Conservation (phyloP, 2,113 vertebrate genomes). For the Mesocricetus auratus region DNA sequence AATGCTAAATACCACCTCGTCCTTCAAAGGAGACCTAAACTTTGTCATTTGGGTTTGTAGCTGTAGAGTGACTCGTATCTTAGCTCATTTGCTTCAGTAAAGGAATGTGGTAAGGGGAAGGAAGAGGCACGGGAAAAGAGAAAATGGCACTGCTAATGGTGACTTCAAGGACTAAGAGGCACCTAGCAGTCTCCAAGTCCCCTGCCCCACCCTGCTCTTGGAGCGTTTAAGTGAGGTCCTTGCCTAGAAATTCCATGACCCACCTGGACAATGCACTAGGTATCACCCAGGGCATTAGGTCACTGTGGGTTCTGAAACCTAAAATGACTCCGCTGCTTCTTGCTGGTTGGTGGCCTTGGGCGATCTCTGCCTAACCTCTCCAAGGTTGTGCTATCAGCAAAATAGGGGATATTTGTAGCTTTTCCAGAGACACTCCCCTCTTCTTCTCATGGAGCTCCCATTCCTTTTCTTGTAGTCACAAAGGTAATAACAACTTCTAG, state of each 20-base stretch:
- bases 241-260: background rate
- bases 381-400: background rate
- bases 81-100: background rate
- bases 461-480: background rate
- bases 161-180: background rate
- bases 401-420: background rate
- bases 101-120: background rate
- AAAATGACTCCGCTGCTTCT: background rate
- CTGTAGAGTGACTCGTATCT: background rate
- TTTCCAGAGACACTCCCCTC: background rate
- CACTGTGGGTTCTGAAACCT: background rate
- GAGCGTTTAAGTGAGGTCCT: background rate
- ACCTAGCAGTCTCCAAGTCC: background rate
- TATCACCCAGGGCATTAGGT: background rate
- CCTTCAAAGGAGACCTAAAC: slow-evolving; percentile 34
- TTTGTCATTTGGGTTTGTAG: background rate
- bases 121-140: background rate
- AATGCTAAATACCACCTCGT: background rate
- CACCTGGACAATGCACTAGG: background rate
- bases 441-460: background rate
- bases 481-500: background rate
- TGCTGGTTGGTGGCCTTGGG: background rate
- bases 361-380: background rate
- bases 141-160: fast-evolving
- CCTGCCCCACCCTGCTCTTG: background rate